Evolutionary conservation across 1,140 invertebrate genomes (phyloP), one percentile per base, ranked within the genome.

Genomic region (Dufourea novaeangliae): DNA sequence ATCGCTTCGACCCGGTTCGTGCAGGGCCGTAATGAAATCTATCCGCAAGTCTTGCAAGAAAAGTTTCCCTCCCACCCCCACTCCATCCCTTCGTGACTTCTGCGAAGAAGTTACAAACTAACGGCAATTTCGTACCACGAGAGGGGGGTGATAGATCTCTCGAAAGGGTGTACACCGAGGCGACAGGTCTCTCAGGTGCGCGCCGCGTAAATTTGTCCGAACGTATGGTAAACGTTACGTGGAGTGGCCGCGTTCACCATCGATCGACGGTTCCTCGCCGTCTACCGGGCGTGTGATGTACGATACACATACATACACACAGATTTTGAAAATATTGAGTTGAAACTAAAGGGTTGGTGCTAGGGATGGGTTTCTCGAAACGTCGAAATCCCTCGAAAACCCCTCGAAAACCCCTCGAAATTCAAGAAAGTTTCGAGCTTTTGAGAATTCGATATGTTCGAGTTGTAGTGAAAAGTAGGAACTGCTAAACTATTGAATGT

Each of bases 151-250:
- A 8, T 22, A 37, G 27, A 27, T 20, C 1, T 22, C 10, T 8
- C 0, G 20, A 14, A 41, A 25, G 59, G 22, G 22, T 52, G 22
- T 52, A 22, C 46, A 17, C 46, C 46, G 8, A 7, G 46, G 39
- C 70, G 78, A 54, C 66, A 39, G 72, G 59, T 52, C 29, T 50
- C 46, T n/a, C n/a, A 7, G 46, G 46, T 17, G 50, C n/a, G 63
- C 6, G 14, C 41, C 81, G 68, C 73, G 73, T 67, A 80, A 82
- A 82, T 64, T 72, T 63, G 56, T 70, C 29, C 66, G 44, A 78
- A 78, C 62, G 56, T 82, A 63, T 78, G 79, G n/a, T 70, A 78
- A 83, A 78, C 54, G 37, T 72, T 61, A 44, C 59, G 76, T 46
- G 52, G 63, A 62, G 69, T 14, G n/a, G n/a, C 46, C 50, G 61